Evolutionary conservation across 2,888 invertebrate species (phyloP), one percentile per base, ranked within the genome.

Genomic region (Cinara cedri): DNA sequence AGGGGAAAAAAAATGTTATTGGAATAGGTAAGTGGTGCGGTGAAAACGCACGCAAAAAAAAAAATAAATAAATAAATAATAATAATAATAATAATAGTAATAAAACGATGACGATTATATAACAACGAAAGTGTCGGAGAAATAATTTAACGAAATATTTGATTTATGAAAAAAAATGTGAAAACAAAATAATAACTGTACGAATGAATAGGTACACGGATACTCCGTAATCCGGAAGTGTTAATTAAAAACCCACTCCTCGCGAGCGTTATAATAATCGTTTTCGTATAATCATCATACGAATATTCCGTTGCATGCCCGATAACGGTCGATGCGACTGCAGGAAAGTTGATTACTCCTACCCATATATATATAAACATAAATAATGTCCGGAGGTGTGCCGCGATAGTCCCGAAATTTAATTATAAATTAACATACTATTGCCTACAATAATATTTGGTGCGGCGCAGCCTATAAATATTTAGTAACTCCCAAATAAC

Each of bases 131-230:
- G 19, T 34, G 72, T 9, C 13, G 63, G 21, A 44, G 13, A 65
- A 55, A n/a, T n/a, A n/a, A 42, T 65, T 55, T 24, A 75, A 66
- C 65, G 34, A 75, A 75, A 75, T 66, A 66, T 75, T 75, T 65
- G 54, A 65, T 44, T 66, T 55, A 46, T 19, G 13, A 65, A 34
- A 34, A 34, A 34, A 60, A 54, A 75, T 62, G 42, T n/a, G 21
- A 44, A 10, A 21, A n/a, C n/a, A 49, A 60, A n/a, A n/a, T n/a
- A 49, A 49, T 60, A 72, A 46, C 34, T 6, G 34, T 34, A 34
- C 34, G 34, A 6, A 3, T 34, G 6, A 4, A 34, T 34, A 6
- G 34, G 34, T 24, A 72, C 26, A 3, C 14, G 10, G 49, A 49
- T 11, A 10, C 14, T 19, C 44, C 24, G 54, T 75, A 65, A 75